Evolutionary conservation across 2,113 vertebrate species (phyloP).

Genomic region (Melospiza melodia): DNA sequence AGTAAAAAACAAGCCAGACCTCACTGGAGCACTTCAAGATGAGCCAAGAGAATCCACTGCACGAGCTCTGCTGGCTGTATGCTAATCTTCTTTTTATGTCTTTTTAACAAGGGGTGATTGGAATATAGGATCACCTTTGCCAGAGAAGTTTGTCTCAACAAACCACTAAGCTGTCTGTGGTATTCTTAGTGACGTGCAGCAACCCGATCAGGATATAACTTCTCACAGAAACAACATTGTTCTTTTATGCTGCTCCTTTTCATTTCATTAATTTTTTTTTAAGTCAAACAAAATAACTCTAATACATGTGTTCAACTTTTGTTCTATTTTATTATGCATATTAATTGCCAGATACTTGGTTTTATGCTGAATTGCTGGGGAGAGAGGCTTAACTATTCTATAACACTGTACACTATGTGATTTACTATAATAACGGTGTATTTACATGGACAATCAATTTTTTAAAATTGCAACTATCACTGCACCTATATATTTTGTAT

Average conservation of each 20-base stretch:
- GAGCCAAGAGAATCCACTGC: slow-evolving; percentile 76
- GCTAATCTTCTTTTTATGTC: slow-evolving; percentile 69
- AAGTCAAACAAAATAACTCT: neutral
- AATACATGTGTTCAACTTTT: neutral
- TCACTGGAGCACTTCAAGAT: slow-evolving; percentile 85
- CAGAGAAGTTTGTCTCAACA: slow-evolving; percentile 2
- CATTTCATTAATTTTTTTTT: neutral
- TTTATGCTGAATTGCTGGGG: neutral
- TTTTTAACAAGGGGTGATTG: slow-evolving; percentile 66
- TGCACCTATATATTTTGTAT: neutral
- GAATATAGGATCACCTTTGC: slow-evolving; percentile 22
- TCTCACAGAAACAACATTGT: neutral
- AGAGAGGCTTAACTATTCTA: neutral
- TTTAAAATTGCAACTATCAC: neutral
- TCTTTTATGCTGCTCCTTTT: neutral
- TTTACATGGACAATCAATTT: neutral
- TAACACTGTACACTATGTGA: neutral
- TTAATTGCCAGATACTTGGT: neutral
- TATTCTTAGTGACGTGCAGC: neutral
- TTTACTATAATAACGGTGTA: neutral
- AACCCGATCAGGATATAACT: neutral
- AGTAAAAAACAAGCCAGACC: slow-evolving; percentile 82
- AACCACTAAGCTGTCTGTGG: neutral
- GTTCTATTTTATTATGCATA: neutral
- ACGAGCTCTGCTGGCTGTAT: slow-evolving; percentile 64